phyloP scores from a whole-genome alignment of 2,113 vertebrate species.

The Petrocephalus microphthalmus region DNA sequence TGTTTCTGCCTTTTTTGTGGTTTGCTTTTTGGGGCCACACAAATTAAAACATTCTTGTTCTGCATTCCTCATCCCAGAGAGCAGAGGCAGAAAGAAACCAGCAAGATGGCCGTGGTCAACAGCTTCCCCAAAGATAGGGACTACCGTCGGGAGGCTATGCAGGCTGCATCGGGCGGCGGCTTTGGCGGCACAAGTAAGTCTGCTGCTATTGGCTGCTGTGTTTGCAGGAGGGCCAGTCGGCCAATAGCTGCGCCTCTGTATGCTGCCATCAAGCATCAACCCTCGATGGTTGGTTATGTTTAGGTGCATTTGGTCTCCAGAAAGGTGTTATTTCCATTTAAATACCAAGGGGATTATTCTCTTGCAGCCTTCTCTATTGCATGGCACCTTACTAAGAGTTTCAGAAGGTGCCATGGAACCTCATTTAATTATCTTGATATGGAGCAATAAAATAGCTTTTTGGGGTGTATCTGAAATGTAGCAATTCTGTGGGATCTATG shows the following conservation, averaged over 20 bases:
- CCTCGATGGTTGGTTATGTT: background rate
- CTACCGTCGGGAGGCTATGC: conserved; percentile 98
- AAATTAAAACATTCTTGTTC: background rate
- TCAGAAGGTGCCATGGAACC: no score
- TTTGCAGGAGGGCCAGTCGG: background rate
- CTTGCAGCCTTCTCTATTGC: background rate
- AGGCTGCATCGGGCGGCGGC: conserved; percentile 77
- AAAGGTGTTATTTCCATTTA: no score
- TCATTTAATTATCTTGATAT: background rate
- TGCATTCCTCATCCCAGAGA: conserved; percentile 62
- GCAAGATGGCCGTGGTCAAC: conserved; percentile 81
- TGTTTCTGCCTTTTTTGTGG: no score
- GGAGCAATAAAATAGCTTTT: background rate
- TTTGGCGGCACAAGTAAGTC: conserved; percentile 77
- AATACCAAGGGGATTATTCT: background rate
- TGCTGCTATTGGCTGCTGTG: background rate
- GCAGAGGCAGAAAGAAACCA: conserved; percentile 91
- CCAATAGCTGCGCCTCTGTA: background rate
- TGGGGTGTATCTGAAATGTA: background rate
- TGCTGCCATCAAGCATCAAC: background rate
- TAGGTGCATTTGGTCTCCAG: no score
- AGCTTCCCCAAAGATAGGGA: conserved; percentile 98
- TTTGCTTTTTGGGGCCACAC: background rate
- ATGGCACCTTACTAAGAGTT: background rate
- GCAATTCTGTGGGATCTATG: background rate